Conservation (phyloP, 1,140 invertebrate genomes). For the Calliopsis andreniformis region DNA sequence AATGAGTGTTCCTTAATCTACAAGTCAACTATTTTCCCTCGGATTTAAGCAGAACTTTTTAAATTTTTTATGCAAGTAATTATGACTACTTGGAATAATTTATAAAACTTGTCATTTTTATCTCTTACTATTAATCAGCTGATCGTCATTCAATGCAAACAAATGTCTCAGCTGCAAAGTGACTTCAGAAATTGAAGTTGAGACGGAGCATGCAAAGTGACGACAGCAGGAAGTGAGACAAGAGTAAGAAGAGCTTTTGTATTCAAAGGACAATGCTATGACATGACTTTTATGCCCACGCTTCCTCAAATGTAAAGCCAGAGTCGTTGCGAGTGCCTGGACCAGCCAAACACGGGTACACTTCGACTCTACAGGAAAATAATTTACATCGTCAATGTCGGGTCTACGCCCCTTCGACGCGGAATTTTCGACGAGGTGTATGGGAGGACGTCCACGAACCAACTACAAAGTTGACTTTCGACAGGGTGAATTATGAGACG, state of each 20-base stretch:
- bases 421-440: no score
- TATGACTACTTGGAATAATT: no score
- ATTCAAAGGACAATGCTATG: conserved; percentile 9
- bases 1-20: no score
- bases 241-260: conserved; percentile 24
- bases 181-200: not conserved
- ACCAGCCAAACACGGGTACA: not conserved
- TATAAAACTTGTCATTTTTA: no score
- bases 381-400: not conserved
- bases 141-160: not conserved
- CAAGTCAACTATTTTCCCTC: no score
- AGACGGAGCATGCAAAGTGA: conserved; percentile 14
- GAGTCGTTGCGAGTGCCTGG: no score
- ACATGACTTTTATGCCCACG: not conserved
- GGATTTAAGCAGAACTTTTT: no score
- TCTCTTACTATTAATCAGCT: no score
- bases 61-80: no score
- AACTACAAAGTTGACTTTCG: no score
- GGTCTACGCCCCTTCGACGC: not conserved
- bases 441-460: no score
- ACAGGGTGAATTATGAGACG: not conserved
- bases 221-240: not conserved
- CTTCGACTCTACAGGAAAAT: not conserved
- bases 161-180: not conserved
- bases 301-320: no score